Base-by-base conservation (phyloP, 2,797 vertebrate genomes). In the Darevskia mixta region DNA sequence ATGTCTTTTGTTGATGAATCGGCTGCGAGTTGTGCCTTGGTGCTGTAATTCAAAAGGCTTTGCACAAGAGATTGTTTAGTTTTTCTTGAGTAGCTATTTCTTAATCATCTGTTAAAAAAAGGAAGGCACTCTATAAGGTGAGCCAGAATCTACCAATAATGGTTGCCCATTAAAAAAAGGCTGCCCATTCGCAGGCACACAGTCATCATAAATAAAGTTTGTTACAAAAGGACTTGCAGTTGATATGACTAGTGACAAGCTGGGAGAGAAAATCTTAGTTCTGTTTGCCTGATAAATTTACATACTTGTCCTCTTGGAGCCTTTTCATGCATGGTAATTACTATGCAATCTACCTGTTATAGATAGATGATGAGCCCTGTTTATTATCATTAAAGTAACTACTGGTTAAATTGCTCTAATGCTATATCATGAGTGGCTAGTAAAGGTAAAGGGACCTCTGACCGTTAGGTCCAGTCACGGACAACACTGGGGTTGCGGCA, bases 61-160 rank as follows among this genome's bases (percentile, higher is more conserved):
- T 72, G 71, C 79, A 81, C 77, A 58, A 61, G 20, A 49, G 85
- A 91, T 61, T 90, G 88, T 89, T 86, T 90, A 93, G 92, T 86
- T 93, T 78, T 15, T 90, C 17, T 86, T 92, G 92, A 96, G 85
- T 91, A 90, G 61, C 91, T 93, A 90, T 35, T 90, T 92, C 93
- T 95, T 94, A 93, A 95, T 96, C 95, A 96, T 72, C 91, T 32
- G 25, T 83, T 5, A 41, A 35, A 95, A 90, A 90, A 90, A 93
- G 90, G 95, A 91, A 87, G 55, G 32, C 92, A 94, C 94, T 94
- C 58, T 79, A 58, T 77, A 45, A 1, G 45, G 10, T 1, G 77
- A 90, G 79, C 89, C 85, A 92, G 73, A 80, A 82, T 45, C 66
- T 87, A 49, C 66, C 1, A 0, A 5, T 25, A 82, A 86, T 81